Evolutionary conservation across 1,140 invertebrate genomes (phyloP), one percentile per base, ranked within the genome.

Genomic region (Temnothorax nylanderi): DNA sequence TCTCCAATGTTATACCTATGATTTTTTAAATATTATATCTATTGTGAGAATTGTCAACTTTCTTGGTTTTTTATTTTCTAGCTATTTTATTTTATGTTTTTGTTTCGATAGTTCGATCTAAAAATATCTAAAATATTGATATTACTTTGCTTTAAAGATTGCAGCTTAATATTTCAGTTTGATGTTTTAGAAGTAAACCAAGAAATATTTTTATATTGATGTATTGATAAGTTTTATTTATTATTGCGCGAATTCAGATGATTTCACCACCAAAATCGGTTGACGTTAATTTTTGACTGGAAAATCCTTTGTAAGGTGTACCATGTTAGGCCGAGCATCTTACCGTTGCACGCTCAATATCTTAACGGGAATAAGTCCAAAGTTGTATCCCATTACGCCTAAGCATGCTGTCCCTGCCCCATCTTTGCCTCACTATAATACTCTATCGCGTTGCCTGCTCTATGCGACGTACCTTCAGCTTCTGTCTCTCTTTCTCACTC

Each of bases 361-460:
- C 91, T 93, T 92, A 93, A 93, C 90, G 88, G 90, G 92, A 94
- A 94, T 94, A 94, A 94, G 91, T 94, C 91, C 88, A 78, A 89
- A 88, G 93, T 93, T 93, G 91, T 94, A 92, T 90, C 89, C 93
- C 92, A 94, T 94, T 94, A 93, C 92, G 89, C 86, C 93, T 92
- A 94, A 94, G 91, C 91, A 89, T 90, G 90, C 85, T 92, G 93
- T 91, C 93, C 88, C 88, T 91, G 88, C 89, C 91, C 88, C 90
- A 85, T 92, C 92, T 91, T 93, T 89, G 90, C 91, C 89, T 90
- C 88, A 74, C 89, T 92, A 91, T 94, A 93, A 93, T 93, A 81
- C 92, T 91, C 82, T 87, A 85, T 88, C 60, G 51, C 60, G 60
- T 54, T 88, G 74, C 85, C 76, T 90, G 86, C 87, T 85, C 85